phyloP scores from a whole-genome alignment of 2,113 vertebrate species.

The Labrus mixtus region DNA sequence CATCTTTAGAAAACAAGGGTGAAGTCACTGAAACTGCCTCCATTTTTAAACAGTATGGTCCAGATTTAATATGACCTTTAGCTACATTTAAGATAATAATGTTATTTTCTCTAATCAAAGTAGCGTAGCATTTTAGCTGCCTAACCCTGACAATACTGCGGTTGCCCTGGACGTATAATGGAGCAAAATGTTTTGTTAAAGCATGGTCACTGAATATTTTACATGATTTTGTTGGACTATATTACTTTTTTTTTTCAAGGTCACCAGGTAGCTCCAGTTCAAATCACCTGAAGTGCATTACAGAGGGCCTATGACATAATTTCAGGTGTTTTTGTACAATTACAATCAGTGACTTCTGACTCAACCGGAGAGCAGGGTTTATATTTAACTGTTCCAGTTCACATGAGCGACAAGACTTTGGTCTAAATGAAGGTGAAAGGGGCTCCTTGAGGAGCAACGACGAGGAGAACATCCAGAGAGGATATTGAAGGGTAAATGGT shows the following conservation, averaged over 20 bases:
- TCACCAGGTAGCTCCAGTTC: not conserved
- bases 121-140: not conserved
- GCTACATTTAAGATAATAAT: not conserved
- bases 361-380: not conserved
- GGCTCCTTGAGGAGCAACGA: conserved; percentile 19
- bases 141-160: not conserved
- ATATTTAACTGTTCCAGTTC: not conserved
- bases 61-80: not conserved
- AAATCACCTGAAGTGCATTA: not conserved
- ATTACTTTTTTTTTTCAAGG: not conserved
- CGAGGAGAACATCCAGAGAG: conserved; percentile 8
- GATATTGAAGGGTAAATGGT: conserved; percentile 13
- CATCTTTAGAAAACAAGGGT: too few species aligned
- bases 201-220: too few species aligned
- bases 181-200: too few species aligned
- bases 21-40: too few species aligned
- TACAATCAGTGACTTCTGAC: not conserved
- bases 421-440: conserved; percentile 29
- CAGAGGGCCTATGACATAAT: not conserved
- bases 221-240: too few species aligned
- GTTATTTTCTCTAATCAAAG: not conserved
- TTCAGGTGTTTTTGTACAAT: not conserved
- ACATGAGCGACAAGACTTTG: conserved; percentile 9
- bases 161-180: not conserved
- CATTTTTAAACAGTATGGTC: too few species aligned